Percentiles rank a stretch among this genome's conserved stretches.
phyloP scores from a whole-genome alignment of 2,797 vertebrate species.

The Phyllotis vaccarum region DNA sequence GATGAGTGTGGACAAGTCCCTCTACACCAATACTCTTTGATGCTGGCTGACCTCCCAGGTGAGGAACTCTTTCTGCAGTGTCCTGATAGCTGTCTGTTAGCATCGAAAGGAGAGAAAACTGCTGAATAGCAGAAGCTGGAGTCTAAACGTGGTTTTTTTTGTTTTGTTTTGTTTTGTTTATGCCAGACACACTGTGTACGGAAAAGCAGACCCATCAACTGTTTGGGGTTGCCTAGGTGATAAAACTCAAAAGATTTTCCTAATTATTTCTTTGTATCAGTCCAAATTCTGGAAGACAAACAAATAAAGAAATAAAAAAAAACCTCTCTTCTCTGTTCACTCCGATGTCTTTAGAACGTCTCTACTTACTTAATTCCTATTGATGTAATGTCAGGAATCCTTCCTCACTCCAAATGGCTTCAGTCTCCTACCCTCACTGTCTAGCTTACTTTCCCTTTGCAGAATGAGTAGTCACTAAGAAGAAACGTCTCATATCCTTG shows the following conservation, averaged over 20 bases:
- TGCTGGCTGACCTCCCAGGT: background rate
- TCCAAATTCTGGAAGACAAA: background rate
- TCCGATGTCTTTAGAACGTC: background rate
- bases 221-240: background rate
- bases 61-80: background rate
- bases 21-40: background rate
- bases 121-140: background rate
- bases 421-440: background rate
- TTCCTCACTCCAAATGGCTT: background rate
- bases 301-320: background rate
- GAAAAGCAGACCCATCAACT: background rate
- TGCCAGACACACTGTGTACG: background rate
- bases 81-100: background rate
- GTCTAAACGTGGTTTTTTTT: too few relatives aligned
- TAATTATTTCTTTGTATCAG: background rate
- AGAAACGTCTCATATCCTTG: background rate
- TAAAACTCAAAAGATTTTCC: background rate
- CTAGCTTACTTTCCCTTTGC: background rate
- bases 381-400: background rate
- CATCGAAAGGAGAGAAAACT: background rate
- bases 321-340: background rate
- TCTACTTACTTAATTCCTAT: background rate
- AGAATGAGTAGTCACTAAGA: background rate
- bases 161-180: too few relatives aligned
- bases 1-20: too few relatives aligned